Conservation (phyloP, 1,140 invertebrate species). For the Scaptomyza montana region DNA sequence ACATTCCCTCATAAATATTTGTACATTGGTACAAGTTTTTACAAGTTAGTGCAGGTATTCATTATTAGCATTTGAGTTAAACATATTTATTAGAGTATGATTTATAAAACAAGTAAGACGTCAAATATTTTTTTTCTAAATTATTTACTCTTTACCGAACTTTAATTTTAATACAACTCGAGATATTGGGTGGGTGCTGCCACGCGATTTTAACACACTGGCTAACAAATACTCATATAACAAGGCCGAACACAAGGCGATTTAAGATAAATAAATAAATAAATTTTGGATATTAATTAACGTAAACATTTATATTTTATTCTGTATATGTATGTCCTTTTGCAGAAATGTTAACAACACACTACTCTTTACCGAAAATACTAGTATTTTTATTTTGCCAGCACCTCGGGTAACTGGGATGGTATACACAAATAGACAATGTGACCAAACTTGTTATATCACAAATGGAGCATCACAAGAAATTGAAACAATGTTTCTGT, state of each 20-base stretch:
- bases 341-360: background rate
- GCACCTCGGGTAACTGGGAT: too few relatives aligned
- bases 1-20: background rate
- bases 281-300: background rate
- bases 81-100: background rate
- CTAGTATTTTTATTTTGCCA: background rate
- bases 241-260: background rate
- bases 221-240: background rate
- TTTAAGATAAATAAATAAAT: background rate
- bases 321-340: too few relatives aligned
- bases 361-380: conserved; percentile 25
- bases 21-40: background rate
- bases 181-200: conserved; percentile 18
- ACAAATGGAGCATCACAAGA: background rate
- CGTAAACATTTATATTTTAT: conserved; percentile 1
- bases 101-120: background rate
- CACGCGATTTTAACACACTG: conserved; percentile 13
- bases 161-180: background rate
- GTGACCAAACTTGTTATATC: conserved; percentile 13
- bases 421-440: conserved; percentile 19
- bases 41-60: background rate
- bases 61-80: background rate
- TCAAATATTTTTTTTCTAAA: background rate
- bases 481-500: background rate
- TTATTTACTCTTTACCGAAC: conserved; percentile 8